Conservation (phyloP, 2,888 invertebrate species). For the Drosophila picticornis region DNA sequence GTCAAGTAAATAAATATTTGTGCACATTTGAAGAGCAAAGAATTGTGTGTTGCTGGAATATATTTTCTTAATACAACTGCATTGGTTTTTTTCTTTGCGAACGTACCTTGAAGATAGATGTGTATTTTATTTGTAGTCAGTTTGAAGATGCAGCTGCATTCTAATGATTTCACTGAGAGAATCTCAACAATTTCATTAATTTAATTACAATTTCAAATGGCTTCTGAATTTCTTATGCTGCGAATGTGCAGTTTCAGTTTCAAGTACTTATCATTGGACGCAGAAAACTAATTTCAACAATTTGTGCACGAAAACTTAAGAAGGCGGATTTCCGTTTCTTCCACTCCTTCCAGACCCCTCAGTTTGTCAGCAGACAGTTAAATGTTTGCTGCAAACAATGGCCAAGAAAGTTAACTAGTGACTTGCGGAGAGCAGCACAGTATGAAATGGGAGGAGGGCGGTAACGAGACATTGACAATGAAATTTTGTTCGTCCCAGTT, state of each 20-base stretch:
- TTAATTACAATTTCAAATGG: slow-evolving; percentile 68
- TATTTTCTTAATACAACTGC: background rate
- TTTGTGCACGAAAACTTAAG: slow-evolving; percentile 75
- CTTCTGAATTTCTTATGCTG: background rate
- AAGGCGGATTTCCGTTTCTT: slow-evolving; percentile 71
- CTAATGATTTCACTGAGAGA: slow-evolving; percentile 31
- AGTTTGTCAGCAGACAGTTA: slow-evolving; percentile 48
- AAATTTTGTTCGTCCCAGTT: slow-evolving; percentile 58
- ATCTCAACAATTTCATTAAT: slow-evolving; percentile 73
- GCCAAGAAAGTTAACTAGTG: slow-evolving; percentile 72
- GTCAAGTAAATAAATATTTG: slow-evolving; percentile 26
- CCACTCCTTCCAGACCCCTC: background rate
- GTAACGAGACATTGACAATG: slow-evolving; percentile 57
- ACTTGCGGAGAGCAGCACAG: slow-evolving; percentile 25
- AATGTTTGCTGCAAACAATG: slow-evolving; percentile 68
- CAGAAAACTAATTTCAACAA: slow-evolving; percentile 81
- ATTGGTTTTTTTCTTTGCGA: background rate
- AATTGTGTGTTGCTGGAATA: background rate
- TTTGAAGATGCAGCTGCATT: slow-evolving; percentile 29
- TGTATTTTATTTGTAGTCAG: slow-evolving; percentile 1
- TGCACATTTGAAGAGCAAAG: background rate
- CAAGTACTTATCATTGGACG: slow-evolving; percentile 73
- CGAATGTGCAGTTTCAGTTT: slow-evolving; percentile 61
- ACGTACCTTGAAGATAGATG: slow-evolving; percentile 2
- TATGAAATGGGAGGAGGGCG: background rate